Percentiles rank a stretch among this genome's conserved stretches.
These are phyloP conservation scores for Ivindomyrus marchei DNA, from an alignment of 2,113 vertebrate genomes.

Conservation along the genomic window DNA sequence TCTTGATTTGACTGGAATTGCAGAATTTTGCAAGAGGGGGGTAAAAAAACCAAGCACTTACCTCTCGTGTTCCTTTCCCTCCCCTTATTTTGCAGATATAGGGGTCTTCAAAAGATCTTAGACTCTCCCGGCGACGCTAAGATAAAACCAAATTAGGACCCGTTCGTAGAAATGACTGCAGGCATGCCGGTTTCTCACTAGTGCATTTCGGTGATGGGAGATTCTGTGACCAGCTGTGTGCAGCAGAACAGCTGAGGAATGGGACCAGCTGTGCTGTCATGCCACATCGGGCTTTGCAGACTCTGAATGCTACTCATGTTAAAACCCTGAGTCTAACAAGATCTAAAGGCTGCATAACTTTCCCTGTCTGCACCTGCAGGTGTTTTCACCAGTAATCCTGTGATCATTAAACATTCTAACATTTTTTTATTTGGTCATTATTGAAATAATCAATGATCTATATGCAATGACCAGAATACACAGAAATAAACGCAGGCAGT, in stretches of 20 bases:
- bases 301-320: background rate
- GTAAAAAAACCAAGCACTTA: constrained; percentile 34
- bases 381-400: background rate
- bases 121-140: constrained; percentile 44
- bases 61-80: constrained; percentile 23
- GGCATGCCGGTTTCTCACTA: background rate
- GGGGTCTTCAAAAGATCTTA: constrained; percentile 58
- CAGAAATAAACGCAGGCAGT: background rate
- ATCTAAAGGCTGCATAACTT: background rate
- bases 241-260: background rate
- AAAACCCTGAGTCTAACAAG: background rate
- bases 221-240: background rate
- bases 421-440: background rate
- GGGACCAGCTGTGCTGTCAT: background rate
- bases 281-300: background rate
- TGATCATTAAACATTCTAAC: background rate
- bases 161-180: background rate
- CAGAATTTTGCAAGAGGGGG: background rate
- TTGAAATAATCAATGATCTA: background rate
- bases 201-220: background rate
- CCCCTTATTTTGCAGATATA: constrained; percentile 66
- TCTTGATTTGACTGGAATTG: background rate
- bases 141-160: constrained; percentile 5
- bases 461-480: background rate
- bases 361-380: background rate